Conservation (phyloP, 2,797 vertebrate genomes). For the Syndactyla subalaris region DNA sequence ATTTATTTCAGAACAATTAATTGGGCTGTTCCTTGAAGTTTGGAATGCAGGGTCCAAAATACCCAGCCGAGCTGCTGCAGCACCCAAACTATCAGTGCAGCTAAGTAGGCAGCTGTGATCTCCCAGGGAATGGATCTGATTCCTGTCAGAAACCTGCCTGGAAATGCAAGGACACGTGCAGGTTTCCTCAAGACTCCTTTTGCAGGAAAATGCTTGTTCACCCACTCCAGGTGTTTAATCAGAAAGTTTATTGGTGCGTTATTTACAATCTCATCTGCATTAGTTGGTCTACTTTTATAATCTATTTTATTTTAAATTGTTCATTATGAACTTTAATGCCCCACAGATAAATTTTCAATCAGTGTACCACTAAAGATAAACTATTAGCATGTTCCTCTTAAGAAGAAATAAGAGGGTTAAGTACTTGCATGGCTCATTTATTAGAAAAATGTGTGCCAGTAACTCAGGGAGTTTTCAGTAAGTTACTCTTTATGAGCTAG, state of each 20-base stretch:
- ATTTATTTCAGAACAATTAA: neutral
- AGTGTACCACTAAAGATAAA: neutral
- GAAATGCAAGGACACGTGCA: neutral
- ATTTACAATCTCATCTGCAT: neutral
- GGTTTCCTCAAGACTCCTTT: neutral
- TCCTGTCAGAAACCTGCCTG: neutral
- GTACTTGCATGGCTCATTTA: slow-evolving; percentile 5
- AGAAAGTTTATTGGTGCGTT: neutral
- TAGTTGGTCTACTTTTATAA: neutral
- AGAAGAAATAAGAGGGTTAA: slow-evolving; percentile 43
- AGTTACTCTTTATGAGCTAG: slow-evolving; percentile 26
- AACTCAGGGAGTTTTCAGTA: slow-evolving; percentile 8
- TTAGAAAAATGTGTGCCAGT: slow-evolving; percentile 50
- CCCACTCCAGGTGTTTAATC: neutral
- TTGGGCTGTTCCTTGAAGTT: neutral
- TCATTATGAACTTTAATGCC: neutral
- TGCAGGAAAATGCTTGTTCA: neutral
- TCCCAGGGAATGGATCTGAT: neutral
- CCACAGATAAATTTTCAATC: neutral
- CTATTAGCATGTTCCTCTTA: neutral
- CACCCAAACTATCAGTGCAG: neutral
- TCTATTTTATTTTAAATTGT: neutral
- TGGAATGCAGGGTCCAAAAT: neutral
- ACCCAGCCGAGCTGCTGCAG: neutral
- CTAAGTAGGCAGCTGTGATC: neutral